Percentiles rank a stretch among this genome's conserved stretches.
These are phyloP conservation scores for Aratinga solstitialis DNA, from an alignment of 2,797 vertebrate species.

Conservation along the genomic window DNA sequence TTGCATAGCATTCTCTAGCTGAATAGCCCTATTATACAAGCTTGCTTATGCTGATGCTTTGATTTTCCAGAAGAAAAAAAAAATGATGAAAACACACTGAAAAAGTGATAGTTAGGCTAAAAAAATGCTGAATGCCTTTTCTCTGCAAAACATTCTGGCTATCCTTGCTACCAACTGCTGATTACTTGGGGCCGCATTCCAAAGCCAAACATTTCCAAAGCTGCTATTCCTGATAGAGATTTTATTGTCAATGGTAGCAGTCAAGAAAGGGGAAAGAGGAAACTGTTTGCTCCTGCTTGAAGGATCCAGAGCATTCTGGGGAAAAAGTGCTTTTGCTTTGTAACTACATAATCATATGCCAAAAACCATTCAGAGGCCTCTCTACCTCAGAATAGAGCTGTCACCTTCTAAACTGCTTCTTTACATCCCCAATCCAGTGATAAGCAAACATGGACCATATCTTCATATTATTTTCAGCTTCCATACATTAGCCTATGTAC, in stretches of 20 bases:
- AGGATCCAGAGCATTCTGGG: background rate
- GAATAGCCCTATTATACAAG: background rate
- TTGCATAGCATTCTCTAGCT: background rate
- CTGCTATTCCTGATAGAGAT: background rate
- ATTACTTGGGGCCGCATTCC: background rate
- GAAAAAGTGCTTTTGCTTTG: background rate
- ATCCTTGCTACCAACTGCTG: background rate
- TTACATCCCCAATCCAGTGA: background rate
- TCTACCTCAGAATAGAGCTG: background rate
- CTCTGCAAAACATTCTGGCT: background rate
- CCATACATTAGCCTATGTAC: background rate
- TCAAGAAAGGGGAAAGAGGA: background rate
- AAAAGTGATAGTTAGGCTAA: slow-evolving; percentile 12
- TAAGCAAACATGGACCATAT: background rate
- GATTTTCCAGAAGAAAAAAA: slow-evolving; percentile 14
- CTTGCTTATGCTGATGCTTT: background rate
- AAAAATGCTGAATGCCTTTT: background rate
- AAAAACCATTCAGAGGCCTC: background rate
- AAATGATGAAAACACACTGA: background rate
- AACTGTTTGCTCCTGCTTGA: background rate
- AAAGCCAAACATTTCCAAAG: slow-evolving; percentile 2
- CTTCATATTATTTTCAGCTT: background rate
- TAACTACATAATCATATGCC: background rate
- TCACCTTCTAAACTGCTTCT: background rate
- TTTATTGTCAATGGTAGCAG: background rate